Evolutionary conservation across 1,140 invertebrate species (phyloP).

Genomic region (Elysia chlorotica): DNA sequence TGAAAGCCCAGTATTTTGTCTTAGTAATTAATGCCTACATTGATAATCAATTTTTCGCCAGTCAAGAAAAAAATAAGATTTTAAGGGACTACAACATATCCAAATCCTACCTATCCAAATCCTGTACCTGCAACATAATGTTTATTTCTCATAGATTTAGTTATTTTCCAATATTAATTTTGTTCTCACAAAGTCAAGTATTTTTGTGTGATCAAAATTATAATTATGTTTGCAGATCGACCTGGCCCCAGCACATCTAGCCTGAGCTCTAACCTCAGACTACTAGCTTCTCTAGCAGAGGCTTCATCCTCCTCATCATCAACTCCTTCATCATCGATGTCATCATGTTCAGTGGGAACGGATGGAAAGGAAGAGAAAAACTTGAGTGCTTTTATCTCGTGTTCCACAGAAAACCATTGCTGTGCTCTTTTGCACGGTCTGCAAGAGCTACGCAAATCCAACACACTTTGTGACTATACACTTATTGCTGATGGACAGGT

Average conservation of each 20-base stretch:
- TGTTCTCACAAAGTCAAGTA: too few relatives aligned
- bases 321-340: background rate
- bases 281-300: background rate
- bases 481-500: slow-evolving; percentile 42
- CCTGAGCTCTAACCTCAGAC: background rate
- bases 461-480: slow-evolving; percentile 50
- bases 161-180: too few relatives aligned
- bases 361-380: background rate
- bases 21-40: too few relatives aligned
- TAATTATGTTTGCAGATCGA: background rate
- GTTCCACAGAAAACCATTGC: slow-evolving; percentile 46
- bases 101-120: too few relatives aligned
- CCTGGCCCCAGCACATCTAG: background rate
- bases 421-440: slow-evolving; percentile 47
- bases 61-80: too few relatives aligned
- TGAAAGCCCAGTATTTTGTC: too few relatives aligned
- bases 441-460: slow-evolving; percentile 41
- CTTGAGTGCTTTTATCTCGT: slow-evolving; percentile 3
- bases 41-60: too few relatives aligned
- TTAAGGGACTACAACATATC: too few relatives aligned
- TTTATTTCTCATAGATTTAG: too few relatives aligned
- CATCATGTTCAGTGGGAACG: background rate
- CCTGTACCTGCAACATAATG: too few relatives aligned
- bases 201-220: background rate
- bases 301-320: background rate